Conservation (phyloP, 2,113 vertebrate genomes). For the Abramis brama region DNA sequence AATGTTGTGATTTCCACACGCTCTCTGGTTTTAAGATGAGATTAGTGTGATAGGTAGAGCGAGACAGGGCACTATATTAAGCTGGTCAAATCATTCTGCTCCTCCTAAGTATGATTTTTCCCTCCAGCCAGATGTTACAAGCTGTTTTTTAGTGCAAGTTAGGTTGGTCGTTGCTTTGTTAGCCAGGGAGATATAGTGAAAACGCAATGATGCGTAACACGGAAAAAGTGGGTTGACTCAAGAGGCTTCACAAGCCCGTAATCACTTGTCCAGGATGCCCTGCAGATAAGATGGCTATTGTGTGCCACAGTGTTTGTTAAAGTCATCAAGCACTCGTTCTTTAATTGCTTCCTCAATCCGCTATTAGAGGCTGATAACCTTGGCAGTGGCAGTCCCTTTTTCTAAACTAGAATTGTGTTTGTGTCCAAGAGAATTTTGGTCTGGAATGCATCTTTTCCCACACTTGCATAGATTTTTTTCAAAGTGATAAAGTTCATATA, state of each 20-base stretch:
- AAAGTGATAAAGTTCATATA: neutral
- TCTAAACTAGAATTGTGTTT: slow-evolving; percentile 25
- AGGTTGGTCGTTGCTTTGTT: slow-evolving; percentile 16
- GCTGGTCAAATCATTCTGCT: slow-evolving; percentile 53
- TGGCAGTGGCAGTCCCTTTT: slow-evolving; percentile 32
- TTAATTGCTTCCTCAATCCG: slow-evolving; percentile 53
- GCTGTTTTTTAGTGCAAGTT: slow-evolving; percentile 5
- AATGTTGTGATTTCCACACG: neutral
- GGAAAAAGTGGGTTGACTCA: slow-evolving; percentile 54
- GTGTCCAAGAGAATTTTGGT: neutral
- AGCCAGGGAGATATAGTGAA: slow-evolving; percentile 50
- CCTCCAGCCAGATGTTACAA: slow-evolving; percentile 60
- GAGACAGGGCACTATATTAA: slow-evolving; percentile 49
- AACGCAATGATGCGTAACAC: slow-evolving; percentile 61
- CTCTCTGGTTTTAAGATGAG: slow-evolving; percentile 42
- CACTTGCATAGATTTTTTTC: neutral
- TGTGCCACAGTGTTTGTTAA: slow-evolving; percentile 56
- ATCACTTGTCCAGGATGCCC: slow-evolving; percentile 59
- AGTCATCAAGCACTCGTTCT: slow-evolving; percentile 51
- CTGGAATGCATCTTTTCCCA: neutral
- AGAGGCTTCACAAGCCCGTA: slow-evolving; percentile 49
- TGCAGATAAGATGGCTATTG: slow-evolving; percentile 61
- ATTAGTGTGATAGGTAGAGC: slow-evolving; percentile 44
- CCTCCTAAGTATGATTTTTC: slow-evolving; percentile 46
- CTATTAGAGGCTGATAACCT: slow-evolving; percentile 46